phyloP scores from a whole-genome alignment of 1,140 invertebrate genomes.

The Hylyphantes graminicola region DNA sequence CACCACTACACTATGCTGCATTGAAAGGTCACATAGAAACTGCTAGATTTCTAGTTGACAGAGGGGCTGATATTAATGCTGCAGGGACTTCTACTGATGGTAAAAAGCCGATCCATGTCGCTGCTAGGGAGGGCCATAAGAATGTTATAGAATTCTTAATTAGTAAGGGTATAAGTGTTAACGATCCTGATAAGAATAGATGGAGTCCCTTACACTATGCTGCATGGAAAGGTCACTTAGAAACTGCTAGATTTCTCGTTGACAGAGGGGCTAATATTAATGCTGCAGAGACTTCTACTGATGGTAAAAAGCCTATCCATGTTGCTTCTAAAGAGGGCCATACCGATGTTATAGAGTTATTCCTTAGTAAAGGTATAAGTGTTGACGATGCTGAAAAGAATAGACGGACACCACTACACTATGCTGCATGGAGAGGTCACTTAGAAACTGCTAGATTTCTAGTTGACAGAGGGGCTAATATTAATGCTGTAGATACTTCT shows the following conservation, averaged over 20 bases:
- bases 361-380: background rate
- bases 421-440: conserved; percentile 86
- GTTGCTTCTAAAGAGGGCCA: conserved; percentile 96
- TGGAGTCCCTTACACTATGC: conserved; percentile 91
- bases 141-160: background rate
- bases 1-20: background rate
- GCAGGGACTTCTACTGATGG: background rate
- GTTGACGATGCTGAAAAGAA: conserved; percentile 66
- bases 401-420: conserved; percentile 91
- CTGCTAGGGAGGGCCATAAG: background rate
- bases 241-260: conserved; percentile 83
- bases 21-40: background rate
- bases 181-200: conserved; percentile 72
- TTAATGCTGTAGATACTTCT: too few species aligned
- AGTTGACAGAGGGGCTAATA: too few species aligned
- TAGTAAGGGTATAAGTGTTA: background rate
- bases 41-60: background rate
- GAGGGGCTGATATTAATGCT: background rate
- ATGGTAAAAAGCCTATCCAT: conserved; percentile 94
- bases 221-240: conserved; percentile 85
- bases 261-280: conserved; percentile 92
- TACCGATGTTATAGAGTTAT: conserved; percentile 84
- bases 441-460: conserved; percentile 86
- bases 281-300: conserved; percentile 78
- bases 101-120: background rate